Percentiles rank a stretch among this genome's conserved stretches.
phyloP scores from a whole-genome alignment of 2,113 vertebrate species.

The Syngnathus typhle region DNA sequence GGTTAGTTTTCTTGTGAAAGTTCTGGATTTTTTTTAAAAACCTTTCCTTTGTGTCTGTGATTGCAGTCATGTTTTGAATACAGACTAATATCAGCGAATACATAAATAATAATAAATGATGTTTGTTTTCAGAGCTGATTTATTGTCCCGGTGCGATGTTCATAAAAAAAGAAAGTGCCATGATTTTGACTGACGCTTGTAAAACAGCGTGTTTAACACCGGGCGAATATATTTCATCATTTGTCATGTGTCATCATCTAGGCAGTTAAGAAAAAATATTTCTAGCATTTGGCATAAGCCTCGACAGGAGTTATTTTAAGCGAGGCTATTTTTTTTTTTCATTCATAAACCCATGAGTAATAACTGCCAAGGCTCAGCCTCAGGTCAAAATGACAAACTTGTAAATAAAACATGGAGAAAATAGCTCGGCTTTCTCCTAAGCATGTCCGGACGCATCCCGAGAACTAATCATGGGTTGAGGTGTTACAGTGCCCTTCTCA shows the following conservation, averaged over 20 bases:
- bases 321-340: background rate
- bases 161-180: background rate
- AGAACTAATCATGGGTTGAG: background rate
- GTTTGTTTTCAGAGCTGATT: background rate
- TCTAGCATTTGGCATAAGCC: conserved; percentile 6
- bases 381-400: conserved; percentile 16
- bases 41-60: background rate
- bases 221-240: background rate
- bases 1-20: too few species aligned
- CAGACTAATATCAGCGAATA: too few species aligned
- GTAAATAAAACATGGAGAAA: conserved; percentile 5
- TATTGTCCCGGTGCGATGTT: background rate
- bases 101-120: too few species aligned
- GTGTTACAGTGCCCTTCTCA: too few species aligned
- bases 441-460: background rate
- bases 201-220: background rate
- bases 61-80: background rate
- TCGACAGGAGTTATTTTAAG: conserved; percentile 9
- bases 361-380: conserved; percentile 25
- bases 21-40: too few species aligned
- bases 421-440: too few species aligned
- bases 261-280: background rate
- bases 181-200: background rate
- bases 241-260: background rate
- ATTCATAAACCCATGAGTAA: background rate